Percentiles rank a stretch among this genome's conserved stretches.
Conservation (phyloP, 2,888 invertebrate species). For the Acronicta leporina region DNA sequence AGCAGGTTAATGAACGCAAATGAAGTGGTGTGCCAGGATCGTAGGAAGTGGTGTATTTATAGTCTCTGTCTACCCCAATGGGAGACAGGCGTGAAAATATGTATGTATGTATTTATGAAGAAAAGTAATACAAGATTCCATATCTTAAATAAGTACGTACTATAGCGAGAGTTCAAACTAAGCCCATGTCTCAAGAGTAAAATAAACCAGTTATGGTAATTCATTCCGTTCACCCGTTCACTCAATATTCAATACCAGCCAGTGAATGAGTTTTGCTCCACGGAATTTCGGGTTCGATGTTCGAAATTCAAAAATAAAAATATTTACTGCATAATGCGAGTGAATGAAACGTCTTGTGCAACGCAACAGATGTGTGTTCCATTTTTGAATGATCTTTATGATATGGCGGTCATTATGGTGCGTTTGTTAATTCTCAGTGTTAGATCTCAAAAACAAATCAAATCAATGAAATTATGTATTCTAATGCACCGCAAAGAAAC, state of each 20-base stretch:
- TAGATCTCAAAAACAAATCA: too few species aligned
- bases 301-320: slow-evolving; percentile 43
- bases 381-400: slow-evolving; percentile 21
- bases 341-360: slow-evolving; percentile 37
- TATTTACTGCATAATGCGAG: slow-evolving; percentile 20
- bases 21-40: too few species aligned
- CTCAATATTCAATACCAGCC: slow-evolving; percentile 56
- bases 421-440: too few species aligned
- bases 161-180: slow-evolving; percentile 9
- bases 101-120: too few species aligned
- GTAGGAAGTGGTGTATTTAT: too few species aligned
- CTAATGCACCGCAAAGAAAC: too few species aligned
- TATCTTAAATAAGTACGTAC: slow-evolving; percentile 10
- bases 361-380: slow-evolving; percentile 31
- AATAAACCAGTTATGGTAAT: slow-evolving; percentile 57
- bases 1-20: too few species aligned
- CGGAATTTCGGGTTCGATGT: slow-evolving; percentile 50
- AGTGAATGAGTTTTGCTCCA: slow-evolving; percentile 48
- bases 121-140: neutral
- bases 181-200: slow-evolving; percentile 28
- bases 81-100: too few species aligned
- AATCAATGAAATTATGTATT: too few species aligned
- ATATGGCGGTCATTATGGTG: too few species aligned
- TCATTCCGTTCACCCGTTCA: slow-evolving; percentile 50
- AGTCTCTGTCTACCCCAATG: too few species aligned